Base-by-base conservation (phyloP, 2,888 invertebrate genomes). In the Mimas tiliae region DNA sequence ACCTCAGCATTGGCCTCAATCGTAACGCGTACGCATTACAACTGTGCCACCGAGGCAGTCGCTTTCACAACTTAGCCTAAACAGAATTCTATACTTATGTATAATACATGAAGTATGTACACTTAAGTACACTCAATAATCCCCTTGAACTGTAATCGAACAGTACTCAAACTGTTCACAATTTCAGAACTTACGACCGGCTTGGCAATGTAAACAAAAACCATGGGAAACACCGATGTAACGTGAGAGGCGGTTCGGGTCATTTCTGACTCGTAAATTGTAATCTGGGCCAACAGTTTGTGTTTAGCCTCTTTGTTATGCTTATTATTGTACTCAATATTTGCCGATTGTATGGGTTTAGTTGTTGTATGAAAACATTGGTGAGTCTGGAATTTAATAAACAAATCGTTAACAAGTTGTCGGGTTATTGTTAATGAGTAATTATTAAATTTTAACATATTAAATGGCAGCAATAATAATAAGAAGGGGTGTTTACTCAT, bases 261-360 rank as follows among this genome's bases (percentile, higher is more conserved):
- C 82, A 83, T 80, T 82, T 77, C 78, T 82, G 74, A 72, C 68
- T 76, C 80, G 77, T 85, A 85, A 86, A 87, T 81, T 81, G 77
- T 75, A 81, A 83, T 84, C 83, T 80, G 72, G 80, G 74, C 70
- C 75, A 73, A 69, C 69, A 69, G 72, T 76, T 50, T 69, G 70
- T 71, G 71, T 73, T 63, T 16, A 47, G 63, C 48, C 48, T 48
- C 16, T 63, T 63, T 63, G 47, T 63, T 47, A 34, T 33, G 33
- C 48, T 63, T 63, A 16, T 63, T 63, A 16, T 8, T n/a, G 11
- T 12, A 27, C 16, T 8, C 33, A 21, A 48, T 33, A 48, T 16
- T 21, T 21, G 6, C 19, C 19, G 16, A 6, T 3, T 52, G 51
- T 27, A 27, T 12, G 51, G 7, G 11, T 42, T n/a, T n/a, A n/a